phyloP scores from a whole-genome alignment of 2,797 vertebrate species.

The Calcarius lapponicus region DNA sequence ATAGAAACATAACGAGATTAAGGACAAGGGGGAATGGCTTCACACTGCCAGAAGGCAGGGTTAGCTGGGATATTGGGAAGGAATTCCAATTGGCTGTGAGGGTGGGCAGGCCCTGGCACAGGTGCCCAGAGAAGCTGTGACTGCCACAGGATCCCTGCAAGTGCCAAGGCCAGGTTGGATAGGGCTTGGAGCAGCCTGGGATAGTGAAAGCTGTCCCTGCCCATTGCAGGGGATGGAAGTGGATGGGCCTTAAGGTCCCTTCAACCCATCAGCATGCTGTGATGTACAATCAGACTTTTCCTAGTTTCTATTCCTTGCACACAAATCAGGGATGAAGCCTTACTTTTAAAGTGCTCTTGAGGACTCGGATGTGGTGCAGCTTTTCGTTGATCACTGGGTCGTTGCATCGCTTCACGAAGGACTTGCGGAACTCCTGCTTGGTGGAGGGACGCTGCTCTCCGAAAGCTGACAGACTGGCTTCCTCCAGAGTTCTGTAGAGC shows the following conservation, averaged over 20 bases:
- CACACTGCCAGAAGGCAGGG: not conserved
- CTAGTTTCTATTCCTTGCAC: not conserved
- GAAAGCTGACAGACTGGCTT: slow-evolving; percentile 83
- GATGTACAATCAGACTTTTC: not conserved
- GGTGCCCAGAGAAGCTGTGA: not conserved
- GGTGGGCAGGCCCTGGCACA: not conserved
- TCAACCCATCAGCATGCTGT: not conserved
- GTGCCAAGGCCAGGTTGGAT: fast-evolving
- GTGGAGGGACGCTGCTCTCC: slow-evolving; percentile 86
- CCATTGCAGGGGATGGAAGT: fast-evolving
- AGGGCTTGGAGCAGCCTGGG: fast-evolving
- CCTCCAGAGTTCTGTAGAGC: slow-evolving; percentile 85
- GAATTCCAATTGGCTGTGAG: not conserved
- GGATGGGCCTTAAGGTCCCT: not conserved
- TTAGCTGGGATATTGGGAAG: not conserved
- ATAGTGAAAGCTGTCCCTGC: fast-evolving
- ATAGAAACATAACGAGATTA: not conserved
- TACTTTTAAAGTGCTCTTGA: slow-evolving; percentile 92
- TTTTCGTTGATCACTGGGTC: slow-evolving; percentile 90
- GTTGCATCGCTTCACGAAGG: slow-evolving; percentile 82
- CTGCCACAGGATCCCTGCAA: not conserved
- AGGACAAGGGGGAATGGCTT: not conserved
- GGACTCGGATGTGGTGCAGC: slow-evolving; percentile 86
- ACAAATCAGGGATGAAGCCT: not conserved
- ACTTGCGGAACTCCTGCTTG: slow-evolving; percentile 85